Percentiles rank a stretch among this genome's conserved stretches.
Evolutionary conservation across 2,888 invertebrate species (phyloP).

Genomic region (Petrolisthes manimaculis): DNA sequence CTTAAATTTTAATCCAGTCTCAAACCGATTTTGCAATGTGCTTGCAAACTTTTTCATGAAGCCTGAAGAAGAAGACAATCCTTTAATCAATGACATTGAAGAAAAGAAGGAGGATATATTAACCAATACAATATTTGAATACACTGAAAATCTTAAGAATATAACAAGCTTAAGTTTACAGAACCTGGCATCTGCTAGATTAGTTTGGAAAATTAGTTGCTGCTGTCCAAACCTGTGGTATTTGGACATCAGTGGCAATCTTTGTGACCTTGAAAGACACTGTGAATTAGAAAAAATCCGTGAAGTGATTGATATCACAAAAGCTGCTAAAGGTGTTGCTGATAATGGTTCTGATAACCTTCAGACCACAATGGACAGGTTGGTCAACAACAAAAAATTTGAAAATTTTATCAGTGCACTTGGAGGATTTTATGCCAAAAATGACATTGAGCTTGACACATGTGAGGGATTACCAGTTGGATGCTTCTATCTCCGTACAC

Average conservation of each 20-base stretch:
- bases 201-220: neutral
- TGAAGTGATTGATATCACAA: neutral
- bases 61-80: neutral
- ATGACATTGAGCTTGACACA: neutral
- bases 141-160: neutral
- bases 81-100: neutral
- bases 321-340: too few species aligned
- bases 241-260: conserved; percentile 23
- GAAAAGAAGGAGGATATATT: conserved; percentile 8
- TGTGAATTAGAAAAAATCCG: neutral
- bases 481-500: neutral
- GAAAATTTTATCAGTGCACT: conserved; percentile 7
- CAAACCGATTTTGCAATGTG: conserved; percentile 10
- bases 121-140: neutral
- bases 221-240: conserved; percentile 27
- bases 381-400: neutral
- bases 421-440: neutral
- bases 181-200: conserved; percentile 13
- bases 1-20: conserved; percentile 15
- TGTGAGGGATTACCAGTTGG: neutral
- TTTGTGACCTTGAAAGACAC: conserved; percentile 20
- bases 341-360: too few species aligned
- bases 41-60: conserved; percentile 19
- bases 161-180: conserved; percentile 25
- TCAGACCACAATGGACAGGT: neutral